These are phyloP conservation scores for Epinephelus lanceolatus DNA, from an alignment of 2,113 vertebrate genomes.

Conservation along the genomic window DNA sequence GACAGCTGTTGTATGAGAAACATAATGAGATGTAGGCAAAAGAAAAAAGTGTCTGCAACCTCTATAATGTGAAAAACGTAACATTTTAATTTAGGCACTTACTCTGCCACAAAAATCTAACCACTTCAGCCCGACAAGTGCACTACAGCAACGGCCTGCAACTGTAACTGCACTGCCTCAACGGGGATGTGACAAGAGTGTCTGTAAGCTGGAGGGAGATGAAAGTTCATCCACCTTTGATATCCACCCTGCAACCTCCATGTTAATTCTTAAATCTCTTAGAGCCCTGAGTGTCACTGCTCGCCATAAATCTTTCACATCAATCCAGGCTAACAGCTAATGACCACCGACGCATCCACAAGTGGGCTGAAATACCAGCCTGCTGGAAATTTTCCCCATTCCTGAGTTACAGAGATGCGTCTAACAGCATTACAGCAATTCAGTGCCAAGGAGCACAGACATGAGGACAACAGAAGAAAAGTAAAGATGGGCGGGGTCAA, in stretches of 20 bases:
- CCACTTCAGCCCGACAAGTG: background rate
- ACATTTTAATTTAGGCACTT: background rate
- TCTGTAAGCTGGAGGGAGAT: background rate
- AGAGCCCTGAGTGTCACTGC: conserved; percentile 9
- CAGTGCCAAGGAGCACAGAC: background rate
- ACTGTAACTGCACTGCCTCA: background rate
- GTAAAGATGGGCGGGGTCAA: background rate
- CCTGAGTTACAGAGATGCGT: background rate
- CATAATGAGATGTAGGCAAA: background rate
- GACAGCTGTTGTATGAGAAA: background rate
- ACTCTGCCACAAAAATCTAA: conserved; percentile 2
- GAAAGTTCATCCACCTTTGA: conserved; percentile 2
- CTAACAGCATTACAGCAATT: conserved; percentile 1
- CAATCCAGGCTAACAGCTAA: conserved; percentile 6
- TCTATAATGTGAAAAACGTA: background rate
- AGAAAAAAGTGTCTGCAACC: background rate
- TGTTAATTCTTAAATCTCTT: conserved; percentile 27
- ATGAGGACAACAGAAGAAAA: background rate
- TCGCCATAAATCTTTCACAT: conserved; percentile 41
- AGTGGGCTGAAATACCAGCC: conserved; percentile 5
- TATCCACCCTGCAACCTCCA: background rate
- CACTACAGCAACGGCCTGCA: background rate
- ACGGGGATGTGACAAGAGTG: background rate
- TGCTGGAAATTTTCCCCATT: background rate
- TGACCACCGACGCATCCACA: conserved; percentile 25